Conservation (phyloP, 1,140 invertebrate species). For the Macrocentrus cingulum region DNA sequence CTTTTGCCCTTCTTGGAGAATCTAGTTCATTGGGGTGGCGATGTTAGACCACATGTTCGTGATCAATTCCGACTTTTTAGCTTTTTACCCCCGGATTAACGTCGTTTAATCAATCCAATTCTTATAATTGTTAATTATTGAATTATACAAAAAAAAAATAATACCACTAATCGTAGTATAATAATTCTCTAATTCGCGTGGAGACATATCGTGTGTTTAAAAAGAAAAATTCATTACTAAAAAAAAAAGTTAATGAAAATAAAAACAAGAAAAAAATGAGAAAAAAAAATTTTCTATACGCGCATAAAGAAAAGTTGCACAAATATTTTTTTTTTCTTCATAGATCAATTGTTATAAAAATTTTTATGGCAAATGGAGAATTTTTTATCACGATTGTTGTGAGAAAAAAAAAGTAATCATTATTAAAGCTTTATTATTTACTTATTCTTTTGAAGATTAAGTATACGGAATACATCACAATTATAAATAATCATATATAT, state of each 20-base stretch:
- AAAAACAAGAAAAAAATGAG: not conserved
- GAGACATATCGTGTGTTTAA: no score
- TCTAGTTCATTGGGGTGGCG: slow-evolving; percentile 79
- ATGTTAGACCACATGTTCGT: slow-evolving; percentile 86
- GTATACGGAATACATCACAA: not conserved
- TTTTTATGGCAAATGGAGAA: no score
- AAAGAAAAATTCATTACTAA: no score
- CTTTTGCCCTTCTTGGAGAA: slow-evolving; percentile 91
- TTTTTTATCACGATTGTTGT: not conserved
- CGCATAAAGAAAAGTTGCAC: not conserved
- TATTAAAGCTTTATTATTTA: not conserved
- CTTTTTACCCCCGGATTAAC: slow-evolving; percentile 83
- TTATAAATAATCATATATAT: no score
- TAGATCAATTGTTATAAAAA: not conserved
- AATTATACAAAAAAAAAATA: no score
- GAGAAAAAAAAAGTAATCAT: no score
- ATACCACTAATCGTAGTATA: no score
- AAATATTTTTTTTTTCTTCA: slow-evolving; percentile 5
- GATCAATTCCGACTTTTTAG: slow-evolving; percentile 87
- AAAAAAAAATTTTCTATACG: not conserved
- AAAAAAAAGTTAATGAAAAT: not conserved
- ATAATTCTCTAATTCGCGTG: no score
- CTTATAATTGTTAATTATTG: slow-evolving; percentile 3
- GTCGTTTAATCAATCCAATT: slow-evolving; percentile 28
- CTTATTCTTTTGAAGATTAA: not conserved